Conservation (phyloP, 2,113 vertebrate genomes). For the Apteryx mantelli region DNA sequence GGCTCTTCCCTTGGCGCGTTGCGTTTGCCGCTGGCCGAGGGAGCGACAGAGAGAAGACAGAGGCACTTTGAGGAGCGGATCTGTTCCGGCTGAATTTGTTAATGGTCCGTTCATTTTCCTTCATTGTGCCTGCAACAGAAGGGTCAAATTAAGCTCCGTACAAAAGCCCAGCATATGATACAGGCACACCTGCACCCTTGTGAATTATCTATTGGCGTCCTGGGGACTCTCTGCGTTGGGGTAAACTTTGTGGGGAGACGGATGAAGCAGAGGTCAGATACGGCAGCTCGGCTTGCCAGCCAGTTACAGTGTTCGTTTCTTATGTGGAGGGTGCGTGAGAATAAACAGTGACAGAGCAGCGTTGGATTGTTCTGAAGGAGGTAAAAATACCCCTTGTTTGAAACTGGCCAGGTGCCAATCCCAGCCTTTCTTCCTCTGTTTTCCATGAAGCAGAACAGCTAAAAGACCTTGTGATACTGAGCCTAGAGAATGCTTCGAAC, state of each 20-base stretch:
- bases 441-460: background rate
- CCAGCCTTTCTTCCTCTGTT: background rate
- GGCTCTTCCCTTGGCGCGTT: background rate
- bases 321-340: background rate
- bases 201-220: background rate
- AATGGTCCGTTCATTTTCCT: background rate
- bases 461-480: background rate
- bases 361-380: background rate
- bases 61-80: background rate
- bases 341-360: background rate
- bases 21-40: background rate
- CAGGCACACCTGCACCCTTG: rapidly evolving
- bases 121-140: background rate
- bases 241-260: background rate
- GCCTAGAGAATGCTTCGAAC: background rate
- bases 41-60: no score
- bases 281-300: background rate
- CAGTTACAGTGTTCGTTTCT: background rate
- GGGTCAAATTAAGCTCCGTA: background rate
- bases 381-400: background rate
- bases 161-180: background rate
- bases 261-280: background rate
- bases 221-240: rapidly evolving
- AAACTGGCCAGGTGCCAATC: background rate
- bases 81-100: background rate